Evolutionary conservation across 2,113 vertebrate genomes (phyloP).

Genomic region (Aegotheles bennettii): DNA sequence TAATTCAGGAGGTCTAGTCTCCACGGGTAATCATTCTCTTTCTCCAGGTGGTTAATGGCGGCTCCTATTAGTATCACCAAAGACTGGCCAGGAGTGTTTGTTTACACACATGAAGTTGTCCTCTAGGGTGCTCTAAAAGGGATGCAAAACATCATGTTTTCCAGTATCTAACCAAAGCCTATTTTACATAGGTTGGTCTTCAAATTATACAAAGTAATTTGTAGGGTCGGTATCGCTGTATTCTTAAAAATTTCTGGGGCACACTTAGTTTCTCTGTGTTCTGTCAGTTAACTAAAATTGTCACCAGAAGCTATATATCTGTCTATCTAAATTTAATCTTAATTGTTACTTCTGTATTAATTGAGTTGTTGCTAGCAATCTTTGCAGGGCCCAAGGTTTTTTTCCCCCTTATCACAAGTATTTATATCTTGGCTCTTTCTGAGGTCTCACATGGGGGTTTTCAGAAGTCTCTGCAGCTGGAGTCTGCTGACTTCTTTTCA

Average conservation of each 20-base stretch:
- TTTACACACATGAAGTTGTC: conserved; percentile 29
- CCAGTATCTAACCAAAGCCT: not conserved
- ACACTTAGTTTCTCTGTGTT: not conserved
- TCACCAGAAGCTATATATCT: not conserved
- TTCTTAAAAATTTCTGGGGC: not conserved
- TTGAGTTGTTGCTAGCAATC: not conserved
- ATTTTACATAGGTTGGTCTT: not conserved
- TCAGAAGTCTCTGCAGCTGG: not conserved
- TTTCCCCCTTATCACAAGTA: not conserved
- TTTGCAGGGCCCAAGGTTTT: not conserved
- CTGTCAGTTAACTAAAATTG: not conserved
- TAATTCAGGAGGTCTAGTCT: conserved; percentile 49
- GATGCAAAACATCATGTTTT: not conserved
- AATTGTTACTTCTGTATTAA: not conserved
- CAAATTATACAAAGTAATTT: not conserved
- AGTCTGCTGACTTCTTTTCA: not conserved
- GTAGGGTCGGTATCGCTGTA: not conserved
- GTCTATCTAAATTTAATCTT: not conserved
- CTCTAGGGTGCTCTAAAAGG: conserved; percentile 21
- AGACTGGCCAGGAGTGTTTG: conserved; percentile 14
- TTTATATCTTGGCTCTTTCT: not conserved
- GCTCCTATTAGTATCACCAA: not conserved
- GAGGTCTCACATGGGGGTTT: not conserved
- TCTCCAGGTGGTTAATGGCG: conserved; percentile 28
- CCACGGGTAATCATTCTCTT: conserved; percentile 33